These are phyloP conservation scores for Lycophotia porphyrea DNA, from an alignment of 2,888 invertebrate species.

Conservation along the genomic window DNA sequence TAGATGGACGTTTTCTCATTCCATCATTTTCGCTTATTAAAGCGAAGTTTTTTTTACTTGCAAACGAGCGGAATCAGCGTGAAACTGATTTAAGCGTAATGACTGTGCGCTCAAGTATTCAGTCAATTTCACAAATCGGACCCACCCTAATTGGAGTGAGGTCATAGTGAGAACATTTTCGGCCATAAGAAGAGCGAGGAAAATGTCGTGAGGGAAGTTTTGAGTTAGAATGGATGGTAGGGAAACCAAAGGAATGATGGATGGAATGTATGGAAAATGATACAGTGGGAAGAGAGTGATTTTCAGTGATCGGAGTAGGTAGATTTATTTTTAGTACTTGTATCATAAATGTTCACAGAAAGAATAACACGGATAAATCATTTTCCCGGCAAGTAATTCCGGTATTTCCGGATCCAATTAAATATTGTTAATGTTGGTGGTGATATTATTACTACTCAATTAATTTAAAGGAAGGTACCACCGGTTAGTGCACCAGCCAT, in stretches of 20 bases:
- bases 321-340: no score
- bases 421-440: no score
- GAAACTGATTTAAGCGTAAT: constrained; percentile 69
- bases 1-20: constrained; percentile 51
- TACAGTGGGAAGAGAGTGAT: not conserved
- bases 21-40: constrained; percentile 59
- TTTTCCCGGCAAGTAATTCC: no score
- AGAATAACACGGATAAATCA: no score
- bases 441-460: no score
- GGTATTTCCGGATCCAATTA: no score
- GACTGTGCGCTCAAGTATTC: constrained; percentile 69
- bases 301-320: no score
- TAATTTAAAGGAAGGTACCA: no score
- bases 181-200: constrained; percentile 41
- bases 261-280: not conserved
- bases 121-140: constrained; percentile 72
- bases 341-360: no score
- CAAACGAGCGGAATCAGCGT: constrained; percentile 63
- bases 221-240: no score
- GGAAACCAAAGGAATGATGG: not conserved
- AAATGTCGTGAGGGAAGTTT: not conserved
- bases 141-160: constrained; percentile 69
- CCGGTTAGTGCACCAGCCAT: no score
- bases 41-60: constrained; percentile 57
- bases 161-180: constrained; percentile 56